Conservation (phyloP, 35 echinoderm and acorn worm genomes). For the Apostichopus californicus region DNA sequence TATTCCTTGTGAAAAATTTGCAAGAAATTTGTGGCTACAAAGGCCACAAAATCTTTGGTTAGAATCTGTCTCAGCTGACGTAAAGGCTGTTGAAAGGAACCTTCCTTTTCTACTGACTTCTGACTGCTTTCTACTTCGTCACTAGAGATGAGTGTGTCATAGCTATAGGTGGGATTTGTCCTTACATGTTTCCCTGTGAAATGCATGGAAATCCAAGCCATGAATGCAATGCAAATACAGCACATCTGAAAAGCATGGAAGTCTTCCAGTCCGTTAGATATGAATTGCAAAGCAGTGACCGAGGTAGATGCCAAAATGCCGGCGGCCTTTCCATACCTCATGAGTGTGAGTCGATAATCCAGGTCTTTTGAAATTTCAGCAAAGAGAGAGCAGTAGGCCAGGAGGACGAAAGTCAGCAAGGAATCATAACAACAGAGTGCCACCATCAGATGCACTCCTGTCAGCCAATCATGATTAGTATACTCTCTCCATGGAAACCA, state of each 20-base stretch:
- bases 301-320: constrained; percentile 62
- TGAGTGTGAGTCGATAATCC: constrained; percentile 73
- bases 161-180: constrained; percentile 45
- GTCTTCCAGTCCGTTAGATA: constrained; percentile 76
- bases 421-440: constrained; percentile 89
- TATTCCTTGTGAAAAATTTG: constrained; percentile 80
- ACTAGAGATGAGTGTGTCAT: background rate
- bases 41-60: constrained; percentile 72
- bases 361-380: constrained; percentile 84
- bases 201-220: constrained; percentile 78
- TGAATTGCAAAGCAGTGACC: constrained; percentile 67
- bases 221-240: constrained; percentile 72
- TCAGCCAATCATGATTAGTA: constrained; percentile 64
- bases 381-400: constrained; percentile 81
- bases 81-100: background rate
- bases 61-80: constrained; percentile 77
- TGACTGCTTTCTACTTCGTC: background rate
- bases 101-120: background rate
- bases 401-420: constrained; percentile 80
- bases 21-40: constrained; percentile 88
- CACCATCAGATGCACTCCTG: constrained; percentile 77
- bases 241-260: constrained; percentile 81
- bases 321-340: constrained; percentile 74
- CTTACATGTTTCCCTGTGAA: constrained; percentile 77
- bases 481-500: constrained; percentile 98